These are phyloP conservation scores for Petrolisthes manimaculis DNA, from an alignment of 2,888 invertebrate genomes.

Conservation along the genomic window DNA sequence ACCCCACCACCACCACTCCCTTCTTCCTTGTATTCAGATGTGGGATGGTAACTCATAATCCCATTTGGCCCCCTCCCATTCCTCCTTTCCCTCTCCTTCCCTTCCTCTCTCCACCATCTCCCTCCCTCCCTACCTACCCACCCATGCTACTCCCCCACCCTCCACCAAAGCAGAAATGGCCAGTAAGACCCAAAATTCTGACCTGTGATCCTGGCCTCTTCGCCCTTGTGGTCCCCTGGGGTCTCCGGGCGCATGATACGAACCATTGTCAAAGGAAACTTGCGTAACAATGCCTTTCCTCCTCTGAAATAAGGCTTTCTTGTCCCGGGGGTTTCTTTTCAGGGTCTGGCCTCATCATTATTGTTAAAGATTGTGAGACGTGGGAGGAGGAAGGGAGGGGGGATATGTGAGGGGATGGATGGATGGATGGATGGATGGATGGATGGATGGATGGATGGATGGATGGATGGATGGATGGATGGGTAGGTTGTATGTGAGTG, in stretches of 20 bases:
- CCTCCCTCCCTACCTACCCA: background rate
- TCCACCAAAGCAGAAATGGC: slow-evolving; percentile 7
- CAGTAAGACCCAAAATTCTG: slow-evolving; percentile 5
- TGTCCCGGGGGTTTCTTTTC: slow-evolving; percentile 35
- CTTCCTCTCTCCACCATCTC: background rate
- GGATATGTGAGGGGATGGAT: background rate
- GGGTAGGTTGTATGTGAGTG: background rate
- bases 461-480: background rate
- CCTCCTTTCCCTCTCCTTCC: background rate
- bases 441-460: background rate
- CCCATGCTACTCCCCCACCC: background rate
- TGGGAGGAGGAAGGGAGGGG: background rate
- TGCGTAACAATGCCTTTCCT: slow-evolving; percentile 45
- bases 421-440: background rate
- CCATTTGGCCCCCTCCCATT: too few species aligned
- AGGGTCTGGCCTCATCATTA: slow-evolving; percentile 46
- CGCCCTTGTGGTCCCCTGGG: background rate
- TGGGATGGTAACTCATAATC: too few species aligned
- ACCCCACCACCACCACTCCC: background rate
- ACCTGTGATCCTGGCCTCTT: background rate
- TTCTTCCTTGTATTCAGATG: background rate
- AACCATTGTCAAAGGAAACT: slow-evolving; percentile 46
- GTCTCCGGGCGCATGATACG: slow-evolving; percentile 38
- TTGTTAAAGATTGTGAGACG: slow-evolving; percentile 48
- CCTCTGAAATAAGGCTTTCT: slow-evolving; percentile 47